Evolutionary conservation across 2,797 vertebrate species (phyloP).

Genomic region (Sebastes taczanowskii): DNA sequence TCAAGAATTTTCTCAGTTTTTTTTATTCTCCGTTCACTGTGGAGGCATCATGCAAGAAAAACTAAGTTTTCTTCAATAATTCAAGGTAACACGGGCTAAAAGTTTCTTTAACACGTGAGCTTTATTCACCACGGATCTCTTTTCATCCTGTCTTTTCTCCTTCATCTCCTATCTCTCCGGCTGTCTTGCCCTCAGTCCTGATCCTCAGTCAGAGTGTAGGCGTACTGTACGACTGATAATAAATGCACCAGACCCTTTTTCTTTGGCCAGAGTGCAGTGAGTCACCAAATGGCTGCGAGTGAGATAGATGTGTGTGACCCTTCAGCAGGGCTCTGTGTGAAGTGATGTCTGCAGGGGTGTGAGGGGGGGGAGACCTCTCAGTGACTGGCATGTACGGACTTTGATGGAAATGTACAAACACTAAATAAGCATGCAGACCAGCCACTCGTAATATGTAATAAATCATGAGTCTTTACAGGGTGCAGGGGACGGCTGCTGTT

Average conservation of each 20-base stretch:
- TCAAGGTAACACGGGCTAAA: no score
- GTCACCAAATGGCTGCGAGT: slow-evolving; percentile 48
- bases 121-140: background rate
- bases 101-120: background rate
- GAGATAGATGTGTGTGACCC: slow-evolving; percentile 33
- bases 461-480: background rate
- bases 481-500: slow-evolving; percentile 7
- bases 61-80: no score
- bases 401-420: slow-evolving; percentile 1
- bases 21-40: no score
- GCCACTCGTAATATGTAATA: background rate
- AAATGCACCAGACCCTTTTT: slow-evolving; percentile 44
- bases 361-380: background rate
- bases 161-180: background rate
- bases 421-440: background rate
- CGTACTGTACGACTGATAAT: slow-evolving; percentile 50
- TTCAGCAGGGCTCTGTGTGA: slow-evolving; percentile 17
- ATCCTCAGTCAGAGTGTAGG: slow-evolving; percentile 44
- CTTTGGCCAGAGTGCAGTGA: slow-evolving; percentile 52
- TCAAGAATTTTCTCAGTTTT: no score
- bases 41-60: no score
- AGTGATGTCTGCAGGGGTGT: slow-evolving; percentile 39
- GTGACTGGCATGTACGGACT: slow-evolving; percentile 14
- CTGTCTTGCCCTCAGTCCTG: slow-evolving; percentile 2
- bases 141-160: background rate